Percentiles rank a stretch among this genome's conserved stretches.
Evolutionary conservation across 2,113 vertebrate species (phyloP).

Genomic region (Poeciliopsis retropinna): DNA sequence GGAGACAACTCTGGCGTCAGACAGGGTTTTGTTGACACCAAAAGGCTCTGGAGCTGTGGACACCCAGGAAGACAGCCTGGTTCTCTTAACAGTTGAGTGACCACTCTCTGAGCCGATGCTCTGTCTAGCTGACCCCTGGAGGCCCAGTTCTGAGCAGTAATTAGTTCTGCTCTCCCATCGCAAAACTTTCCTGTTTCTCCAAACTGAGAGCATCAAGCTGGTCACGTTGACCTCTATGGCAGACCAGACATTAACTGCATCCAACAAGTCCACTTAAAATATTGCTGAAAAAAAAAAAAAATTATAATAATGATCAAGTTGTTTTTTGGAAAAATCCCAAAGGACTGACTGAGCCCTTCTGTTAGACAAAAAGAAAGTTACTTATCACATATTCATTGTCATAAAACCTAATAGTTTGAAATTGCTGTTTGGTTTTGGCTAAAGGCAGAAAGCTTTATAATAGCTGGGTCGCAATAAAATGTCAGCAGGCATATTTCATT

Average conservation of each 20-base stretch:
- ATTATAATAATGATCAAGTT: neutral
- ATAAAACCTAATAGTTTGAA: conserved; percentile 46
- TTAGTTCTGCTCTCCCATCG: neutral
- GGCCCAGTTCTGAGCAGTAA: conserved; percentile 1
- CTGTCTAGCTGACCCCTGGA: neutral
- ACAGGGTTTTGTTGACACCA: neutral
- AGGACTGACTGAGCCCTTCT: neutral
- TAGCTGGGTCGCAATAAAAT: conserved; percentile 39
- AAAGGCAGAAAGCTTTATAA: conserved; percentile 40
- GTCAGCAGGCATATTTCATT: conserved; percentile 54
- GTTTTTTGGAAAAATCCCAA: neutral
- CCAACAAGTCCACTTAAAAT: neutral
- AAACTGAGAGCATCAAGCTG: neutral
- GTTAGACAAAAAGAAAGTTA: conserved; percentile 26
- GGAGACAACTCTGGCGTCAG: neutral
- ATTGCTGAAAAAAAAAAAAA: neutral
- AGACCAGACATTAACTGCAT: neutral
- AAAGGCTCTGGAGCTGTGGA: neutral
- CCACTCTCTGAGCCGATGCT: neutral
- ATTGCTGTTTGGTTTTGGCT: conserved; percentile 59
- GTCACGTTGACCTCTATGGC: neutral
- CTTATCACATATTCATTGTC: conserved; percentile 42
- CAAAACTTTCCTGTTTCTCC: neutral
- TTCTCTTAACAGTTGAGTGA: too few relatives aligned
- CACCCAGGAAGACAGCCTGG: neutral